These are phyloP conservation scores for Polypterus senegalus DNA, from an alignment of 2,113 vertebrate genomes.

Conservation along the genomic window DNA sequence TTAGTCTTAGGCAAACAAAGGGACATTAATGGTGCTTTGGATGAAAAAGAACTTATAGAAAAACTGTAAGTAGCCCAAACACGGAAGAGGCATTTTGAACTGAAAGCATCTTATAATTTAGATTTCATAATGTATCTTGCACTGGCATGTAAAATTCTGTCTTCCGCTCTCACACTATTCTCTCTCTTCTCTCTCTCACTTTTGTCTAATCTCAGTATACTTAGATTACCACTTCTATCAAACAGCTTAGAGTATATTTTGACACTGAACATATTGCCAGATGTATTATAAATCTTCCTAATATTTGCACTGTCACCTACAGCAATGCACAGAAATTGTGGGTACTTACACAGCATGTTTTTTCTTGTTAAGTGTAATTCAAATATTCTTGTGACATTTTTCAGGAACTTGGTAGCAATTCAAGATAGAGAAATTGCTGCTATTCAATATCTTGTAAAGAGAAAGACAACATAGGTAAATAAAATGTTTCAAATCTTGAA, in stretches of 20 bases:
- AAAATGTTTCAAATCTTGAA: not conserved
- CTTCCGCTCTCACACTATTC: conserved; percentile 21
- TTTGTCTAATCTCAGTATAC: conserved; percentile 19
- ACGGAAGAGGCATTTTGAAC: no score
- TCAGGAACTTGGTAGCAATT: conserved; percentile 65
- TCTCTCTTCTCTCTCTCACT: conserved; percentile 31
- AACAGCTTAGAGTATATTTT: no score
- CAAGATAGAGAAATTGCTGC: conserved; percentile 70
- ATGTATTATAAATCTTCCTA: no score
- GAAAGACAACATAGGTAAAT: conserved; percentile 70
- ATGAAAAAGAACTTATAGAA: conserved; percentile 83
- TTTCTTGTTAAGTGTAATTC: no score
- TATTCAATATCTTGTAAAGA: conserved; percentile 74
- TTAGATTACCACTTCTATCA: no score
- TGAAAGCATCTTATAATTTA: no score
- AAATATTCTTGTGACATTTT: not conserved
- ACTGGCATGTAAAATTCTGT: no score
- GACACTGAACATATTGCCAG: no score
- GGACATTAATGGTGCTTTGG: conserved; percentile 65
- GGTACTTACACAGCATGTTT: no score
- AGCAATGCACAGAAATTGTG: no score
- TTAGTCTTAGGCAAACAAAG: conserved; percentile 79
- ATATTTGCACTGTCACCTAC: no score
- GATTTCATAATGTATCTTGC: no score
- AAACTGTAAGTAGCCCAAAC: conserved; percentile 60